Evolutionary conservation across 2,113 vertebrate species (phyloP), one percentile per base, ranked within the genome.

Genomic region (Lagenorhynchus albirostris): DNA sequence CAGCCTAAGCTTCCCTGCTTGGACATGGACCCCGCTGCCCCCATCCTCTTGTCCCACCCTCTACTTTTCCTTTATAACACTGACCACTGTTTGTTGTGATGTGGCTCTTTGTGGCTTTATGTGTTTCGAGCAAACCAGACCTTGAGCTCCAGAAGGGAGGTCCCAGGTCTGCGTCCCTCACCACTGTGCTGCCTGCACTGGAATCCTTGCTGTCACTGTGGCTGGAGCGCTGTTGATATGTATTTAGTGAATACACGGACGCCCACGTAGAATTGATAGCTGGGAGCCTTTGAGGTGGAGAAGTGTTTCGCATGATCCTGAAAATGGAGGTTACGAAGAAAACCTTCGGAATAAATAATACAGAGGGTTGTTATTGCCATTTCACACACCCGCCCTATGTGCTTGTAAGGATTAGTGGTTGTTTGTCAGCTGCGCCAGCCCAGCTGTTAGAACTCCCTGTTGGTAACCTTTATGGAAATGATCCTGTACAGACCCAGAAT

Each of bases 131-230:
- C 6, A 20, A n/a, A n/a, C 33, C 47, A 47, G 29, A 41, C 38
- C 21, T 0, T 2, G 55, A 36, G n/a, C 33, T 47, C 4, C 26
- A 23, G 58, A 31, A 71, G 6, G 8, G 15, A n/a, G 23, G 50
- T 44, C 25, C 33, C 31, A 4, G 20, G 13, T 41, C 29, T 13
- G n/a, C 7, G 33, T 53, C 15, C 33, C 11, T 86, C 20, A 33
- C 25, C 21, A 18, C 38, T 33, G 23, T 53, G 13, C 36, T 47
- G 10, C 41, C 1, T 23, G 76, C 17, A 0, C 36, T 58, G 71
- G 36, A 62, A 20, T 74, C 8, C 9, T 26, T 29, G 65, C 55
- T 47, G 6, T 79, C 5, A 4, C 10, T 38, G 17, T 21, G 7
- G 10, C 23, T 8, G 33, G 76, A 74, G 67, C 55, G 44, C 36